Evolutionary conservation across 2,797 vertebrate species (phyloP).

Genomic region (Gobionotothen gibberifrons): DNA sequence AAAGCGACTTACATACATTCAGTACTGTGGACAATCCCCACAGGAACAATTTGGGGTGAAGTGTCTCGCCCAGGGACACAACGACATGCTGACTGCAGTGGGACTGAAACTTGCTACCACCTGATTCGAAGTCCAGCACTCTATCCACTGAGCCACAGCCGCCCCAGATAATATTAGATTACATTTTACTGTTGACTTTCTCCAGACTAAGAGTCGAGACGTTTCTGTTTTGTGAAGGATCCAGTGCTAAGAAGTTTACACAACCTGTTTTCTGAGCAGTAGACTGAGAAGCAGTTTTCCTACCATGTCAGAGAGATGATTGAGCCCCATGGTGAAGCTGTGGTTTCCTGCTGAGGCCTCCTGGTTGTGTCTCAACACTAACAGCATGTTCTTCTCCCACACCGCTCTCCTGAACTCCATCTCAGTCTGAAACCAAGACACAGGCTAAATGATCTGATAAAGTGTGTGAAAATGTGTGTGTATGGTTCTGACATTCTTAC

Average conservation of each 20-base stretch:
- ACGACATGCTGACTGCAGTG: too few species aligned
- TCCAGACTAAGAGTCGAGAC: neutral
- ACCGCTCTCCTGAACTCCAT: slow-evolving; percentile 66
- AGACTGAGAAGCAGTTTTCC: neutral
- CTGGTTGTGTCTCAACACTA: slow-evolving; percentile 78
- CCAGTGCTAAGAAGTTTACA: neutral
- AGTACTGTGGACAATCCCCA: too few species aligned
- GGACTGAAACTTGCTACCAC: too few species aligned
- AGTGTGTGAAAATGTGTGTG: neutral
- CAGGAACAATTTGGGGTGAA: too few species aligned
- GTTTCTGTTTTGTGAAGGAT: neutral
- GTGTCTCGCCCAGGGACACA: too few species aligned
- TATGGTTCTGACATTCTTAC: slow-evolving; percentile 28
- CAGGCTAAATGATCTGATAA: neutral
- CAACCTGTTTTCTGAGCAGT: neutral
- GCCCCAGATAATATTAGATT: neutral
- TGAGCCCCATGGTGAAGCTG: slow-evolving; percentile 80
- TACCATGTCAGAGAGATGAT: slow-evolving; percentile 85
- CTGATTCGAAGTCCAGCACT: too few species aligned
- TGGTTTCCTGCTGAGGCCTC: slow-evolving; percentile 71
- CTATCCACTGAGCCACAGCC: too few species aligned
- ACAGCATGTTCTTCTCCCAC: slow-evolving; percentile 80
- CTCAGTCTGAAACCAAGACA: slow-evolving; percentile 67
- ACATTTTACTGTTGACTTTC: neutral
- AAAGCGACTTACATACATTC: too few species aligned